These are phyloP conservation scores for Calosoma granatense DNA, from an alignment of 1,140 invertebrate genomes.

Conservation along the genomic window DNA sequence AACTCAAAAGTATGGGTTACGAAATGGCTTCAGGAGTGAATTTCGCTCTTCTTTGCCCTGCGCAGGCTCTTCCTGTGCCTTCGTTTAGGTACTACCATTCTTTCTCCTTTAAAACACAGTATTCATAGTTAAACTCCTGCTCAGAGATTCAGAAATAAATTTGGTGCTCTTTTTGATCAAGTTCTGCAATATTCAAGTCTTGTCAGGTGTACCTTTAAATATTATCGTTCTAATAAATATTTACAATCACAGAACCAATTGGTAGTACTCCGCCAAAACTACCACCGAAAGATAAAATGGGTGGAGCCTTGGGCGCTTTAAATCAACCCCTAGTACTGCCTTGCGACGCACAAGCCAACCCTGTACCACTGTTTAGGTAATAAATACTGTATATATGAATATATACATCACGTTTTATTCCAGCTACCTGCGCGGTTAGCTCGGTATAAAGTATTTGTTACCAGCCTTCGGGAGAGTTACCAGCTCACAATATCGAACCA, in stretches of 20 bases:
- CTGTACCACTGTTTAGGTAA: slow-evolving; percentile 61
- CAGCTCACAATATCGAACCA: no score
- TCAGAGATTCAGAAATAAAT: background rate
- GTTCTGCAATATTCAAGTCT: no score
- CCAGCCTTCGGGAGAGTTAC: no score
- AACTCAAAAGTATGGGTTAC: no score
- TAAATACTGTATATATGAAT: no score
- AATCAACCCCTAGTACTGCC: slow-evolving; percentile 53
- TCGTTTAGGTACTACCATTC: slow-evolving; percentile 48
- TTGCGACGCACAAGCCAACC: slow-evolving; percentile 69
- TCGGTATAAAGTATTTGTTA: no score
- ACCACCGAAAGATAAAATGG: slow-evolving; percentile 58
- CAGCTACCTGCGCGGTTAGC: no score
- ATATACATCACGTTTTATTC: no score
- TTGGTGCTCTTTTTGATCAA: background rate
- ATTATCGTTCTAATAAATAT: no score
- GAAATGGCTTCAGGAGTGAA: no score
- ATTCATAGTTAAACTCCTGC: background rate
- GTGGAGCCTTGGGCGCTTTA: slow-evolving; percentile 43
- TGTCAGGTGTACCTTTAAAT: no score
- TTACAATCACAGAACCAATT: slow-evolving; percentile 47
- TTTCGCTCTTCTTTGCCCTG: slow-evolving; percentile 46
- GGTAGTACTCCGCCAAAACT: slow-evolving; percentile 60
- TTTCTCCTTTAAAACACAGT: background rate
- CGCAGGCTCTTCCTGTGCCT: slow-evolving; percentile 58